Evolutionary conservation across 2,888 invertebrate genomes (phyloP), one percentile per base, ranked within the genome.

Genomic region (Sympetrum striolatum): DNA sequence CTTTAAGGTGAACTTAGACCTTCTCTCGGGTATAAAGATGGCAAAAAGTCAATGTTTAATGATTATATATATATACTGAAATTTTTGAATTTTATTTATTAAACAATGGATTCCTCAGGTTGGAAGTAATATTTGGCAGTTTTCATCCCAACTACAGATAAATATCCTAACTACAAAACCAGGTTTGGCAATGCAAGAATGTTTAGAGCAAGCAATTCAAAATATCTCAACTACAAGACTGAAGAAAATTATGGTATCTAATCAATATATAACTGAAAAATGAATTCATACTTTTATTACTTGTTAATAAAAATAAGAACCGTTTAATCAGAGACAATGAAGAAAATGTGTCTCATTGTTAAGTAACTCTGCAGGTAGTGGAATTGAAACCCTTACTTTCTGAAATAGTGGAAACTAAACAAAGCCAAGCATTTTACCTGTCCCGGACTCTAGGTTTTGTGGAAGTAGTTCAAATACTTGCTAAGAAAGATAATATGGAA

Each of bases 91-190:
- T 44, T 44, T 44, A 44, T 0, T 44, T 44, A 6, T 1, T 44
- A 44, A 44, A 44, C 10, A 44, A 44, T 10, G 10, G 10, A 44
- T 44, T 44, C 35, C 35, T 35, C 58, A 82, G 82, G 82, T 31
- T 35, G 58, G 48, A 58, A 64, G 25, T 25, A 64, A 22, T n/a
- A 22, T 58, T 12, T 82, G 82, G 82, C 82, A 82, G 53, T 82
- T 82, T 82, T 90, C 80, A 31, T 86, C 90, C 14, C 44, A 90
- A 10, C 35, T 90, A 22, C 81, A 90, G 60, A 86, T 91, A 25
- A 91, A 91, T 53, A 12, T 91, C 22, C 90, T 91, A 14, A 91
- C 91, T 31, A 80, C 80, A 58, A 91, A 90, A 25, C 58, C 82
- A 91, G 91, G 90, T 15, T 39, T 37, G 15, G 35, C 91, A 86